Base-by-base conservation (phyloP, 1,140 invertebrate genomes). In the Caenorhabditis remanei region DNA sequence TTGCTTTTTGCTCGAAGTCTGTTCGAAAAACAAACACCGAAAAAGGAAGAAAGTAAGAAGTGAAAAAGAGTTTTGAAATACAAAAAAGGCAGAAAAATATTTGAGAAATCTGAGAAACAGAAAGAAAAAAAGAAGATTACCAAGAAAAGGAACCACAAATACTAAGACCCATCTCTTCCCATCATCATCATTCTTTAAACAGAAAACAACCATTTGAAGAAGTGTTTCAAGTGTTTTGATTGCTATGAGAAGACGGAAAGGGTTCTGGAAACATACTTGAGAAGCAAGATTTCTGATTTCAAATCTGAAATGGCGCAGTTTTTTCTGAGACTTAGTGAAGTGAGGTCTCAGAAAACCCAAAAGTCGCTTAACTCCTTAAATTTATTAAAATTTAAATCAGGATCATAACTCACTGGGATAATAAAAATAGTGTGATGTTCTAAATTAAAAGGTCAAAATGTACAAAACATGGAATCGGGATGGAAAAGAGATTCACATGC, bases 181-280 rank as follows among this genome's bases (percentile, higher is more conserved):
- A 79, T 79, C 71, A 79, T 79, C 71, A 79, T 79, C 71, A 79
- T 79, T 79, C 71, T 79, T 79, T 2, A 79, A 79, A 53, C 46
- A 50, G 19, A 79, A 79, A 79, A 79, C 71, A 79, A 50, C 43
- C 32, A 79, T 79, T 79, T 63, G 21, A 11, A 63, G 13, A 63
- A 63, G 50, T 63, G 24, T 24, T 40, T 50, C n/a, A 13, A 53
- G 16, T 79, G 71, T 50, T 79, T 63, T 50, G 43, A 75, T 48
- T 75, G 67, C 41, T 46, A 4, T 46, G 11, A 75, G 11, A 65
- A 65, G 13, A 19, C n/a, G n/a, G 14, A n/a, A 32, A 32, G 32
- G 32, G 32, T 32, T 32, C 56, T 58, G 14, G 63, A 65, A 65
- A 65, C 4, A 13, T 2, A 24, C 7, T 8, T n/a, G 14, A 4